Percentiles rank a stretch among this genome's conserved stretches.
phyloP scores from a whole-genome alignment of 30 jellyfish, hydroid and myxozoan species.

The Aurelia sp. region DNA sequence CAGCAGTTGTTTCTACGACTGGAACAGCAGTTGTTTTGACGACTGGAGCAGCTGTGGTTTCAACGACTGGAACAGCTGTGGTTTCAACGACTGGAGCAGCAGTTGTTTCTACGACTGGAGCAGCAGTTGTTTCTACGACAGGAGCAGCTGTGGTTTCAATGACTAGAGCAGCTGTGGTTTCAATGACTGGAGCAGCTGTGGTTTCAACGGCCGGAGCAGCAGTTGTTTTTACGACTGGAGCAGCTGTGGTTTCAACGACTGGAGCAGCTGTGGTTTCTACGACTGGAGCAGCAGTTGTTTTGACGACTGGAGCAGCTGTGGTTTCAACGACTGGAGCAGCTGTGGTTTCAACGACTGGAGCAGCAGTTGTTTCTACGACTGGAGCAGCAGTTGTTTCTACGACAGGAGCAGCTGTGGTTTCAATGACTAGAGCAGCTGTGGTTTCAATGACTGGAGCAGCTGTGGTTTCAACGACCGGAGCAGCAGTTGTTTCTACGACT shows the following conservation, averaged over 20 bases:
- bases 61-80: conserved; percentile 7
- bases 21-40: conserved; percentile 3
- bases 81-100: conserved; percentile 11
- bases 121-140: not conserved
- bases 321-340: conserved; percentile 18
- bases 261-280: conserved; percentile 7
- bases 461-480: conserved; percentile 12
- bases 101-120: conserved; percentile 7
- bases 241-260: conserved; percentile 8
- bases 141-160: not conserved
- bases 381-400: conserved; percentile 9
- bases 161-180: conserved; percentile 2
- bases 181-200: conserved; percentile 18
- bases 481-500: conserved; percentile 4
- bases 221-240: conserved; percentile 1
- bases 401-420: conserved; percentile 4
- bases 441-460: conserved; percentile 14
- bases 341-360: not conserved
- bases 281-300: conserved; percentile 8
- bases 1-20: conserved; percentile 2
- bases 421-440: conserved; percentile 7
- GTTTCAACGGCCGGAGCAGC: conserved; percentile 42
- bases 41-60: conserved; percentile 21
- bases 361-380: conserved; percentile 16
- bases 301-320: conserved; percentile 24